Evolutionary conservation across 2,797 vertebrate species (phyloP).

Genomic region (Pangasius krempfi): DNA sequence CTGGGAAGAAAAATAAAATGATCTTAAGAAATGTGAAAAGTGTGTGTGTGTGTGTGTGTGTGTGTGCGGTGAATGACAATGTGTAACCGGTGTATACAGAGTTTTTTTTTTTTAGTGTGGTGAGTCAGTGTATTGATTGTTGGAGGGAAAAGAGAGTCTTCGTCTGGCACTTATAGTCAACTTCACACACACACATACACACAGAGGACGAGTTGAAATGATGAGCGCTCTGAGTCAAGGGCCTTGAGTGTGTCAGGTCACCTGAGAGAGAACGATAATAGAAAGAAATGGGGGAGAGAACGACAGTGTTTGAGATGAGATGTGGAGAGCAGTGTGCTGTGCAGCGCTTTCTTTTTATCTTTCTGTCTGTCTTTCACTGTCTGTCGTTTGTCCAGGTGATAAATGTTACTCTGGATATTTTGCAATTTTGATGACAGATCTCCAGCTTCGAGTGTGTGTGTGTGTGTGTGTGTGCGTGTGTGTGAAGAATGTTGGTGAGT

Average conservation of each 20-base stretch:
- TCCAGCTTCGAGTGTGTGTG: neutral
- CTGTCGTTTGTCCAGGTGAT: neutral
- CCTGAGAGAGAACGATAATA: neutral
- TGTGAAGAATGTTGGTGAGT: conserved; percentile 3
- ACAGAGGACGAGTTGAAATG: neutral
- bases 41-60: neutral
- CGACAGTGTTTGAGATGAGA: neutral
- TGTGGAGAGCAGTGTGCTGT: neutral
- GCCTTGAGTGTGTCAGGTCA: neutral
- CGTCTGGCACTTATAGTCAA: neutral
- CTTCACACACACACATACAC: neutral
- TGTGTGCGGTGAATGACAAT: neutral
- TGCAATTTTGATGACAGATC: neutral
- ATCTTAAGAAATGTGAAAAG: neutral
- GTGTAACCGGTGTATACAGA: neutral
- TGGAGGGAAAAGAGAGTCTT: neutral
- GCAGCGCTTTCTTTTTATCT: neutral
- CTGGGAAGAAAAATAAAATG: neutral
- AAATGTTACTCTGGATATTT: neutral
- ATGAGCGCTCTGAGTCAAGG: neutral
- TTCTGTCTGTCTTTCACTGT: neutral
- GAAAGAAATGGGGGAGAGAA: neutral
- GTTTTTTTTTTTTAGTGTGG: neutral
- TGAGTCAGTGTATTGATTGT: neutral
- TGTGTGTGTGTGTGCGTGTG: neutral